Percentiles rank a stretch among this genome's conserved stretches.
These are phyloP conservation scores for Drosophila yooni DNA, from an alignment of 2,888 invertebrate genomes.

Conservation along the genomic window DNA sequence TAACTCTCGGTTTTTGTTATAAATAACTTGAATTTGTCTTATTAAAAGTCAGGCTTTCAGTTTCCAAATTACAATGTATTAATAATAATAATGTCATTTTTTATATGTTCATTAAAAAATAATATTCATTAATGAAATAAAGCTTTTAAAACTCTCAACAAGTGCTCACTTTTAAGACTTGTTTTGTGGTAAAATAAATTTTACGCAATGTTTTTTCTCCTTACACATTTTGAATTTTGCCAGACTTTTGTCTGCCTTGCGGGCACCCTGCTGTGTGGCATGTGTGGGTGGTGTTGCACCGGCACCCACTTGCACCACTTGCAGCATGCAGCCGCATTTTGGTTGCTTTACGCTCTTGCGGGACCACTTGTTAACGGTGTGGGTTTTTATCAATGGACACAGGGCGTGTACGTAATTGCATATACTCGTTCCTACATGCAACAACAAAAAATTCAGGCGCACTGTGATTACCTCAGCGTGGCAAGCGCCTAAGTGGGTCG, in stretches of 20 bases:
- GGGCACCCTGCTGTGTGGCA: constrained; percentile 35
- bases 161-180: background rate
- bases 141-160: background rate
- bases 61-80: background rate
- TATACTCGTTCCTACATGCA: constrained; percentile 27
- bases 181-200: background rate
- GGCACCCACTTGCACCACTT: constrained; percentile 26
- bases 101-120: background rate
- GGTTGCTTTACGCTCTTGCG: constrained; percentile 24
- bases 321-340: constrained; percentile 28
- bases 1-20: background rate
- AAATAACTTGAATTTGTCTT: background rate
- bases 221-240: constrained; percentile 9
- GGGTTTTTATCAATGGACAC: constrained; percentile 47
- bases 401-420: constrained; percentile 62
- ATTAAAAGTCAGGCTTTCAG: background rate
- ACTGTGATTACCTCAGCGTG: constrained; percentile 59
- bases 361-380: constrained; percentile 69
- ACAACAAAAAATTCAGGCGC: constrained; percentile 13
- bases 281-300: constrained; percentile 48
- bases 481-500: constrained; percentile 57
- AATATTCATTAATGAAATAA: background rate
- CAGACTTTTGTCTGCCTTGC: constrained; percentile 14
- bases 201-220: background rate
- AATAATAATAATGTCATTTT: background rate